Conservation (phyloP, 2,888 invertebrate genomes). For the Dione vanillae region DNA sequence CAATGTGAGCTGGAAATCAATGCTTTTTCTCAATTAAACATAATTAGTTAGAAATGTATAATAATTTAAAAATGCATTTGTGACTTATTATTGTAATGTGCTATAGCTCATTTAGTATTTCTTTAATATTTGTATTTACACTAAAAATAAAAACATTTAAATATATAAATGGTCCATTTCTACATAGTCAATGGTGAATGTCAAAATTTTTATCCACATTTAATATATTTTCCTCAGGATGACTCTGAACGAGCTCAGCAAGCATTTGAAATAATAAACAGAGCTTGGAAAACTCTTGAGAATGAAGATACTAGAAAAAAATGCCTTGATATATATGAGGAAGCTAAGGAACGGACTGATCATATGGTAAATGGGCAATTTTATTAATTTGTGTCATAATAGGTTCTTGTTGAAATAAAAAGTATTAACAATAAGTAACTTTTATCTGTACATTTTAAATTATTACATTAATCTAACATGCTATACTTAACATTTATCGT, state of each 20-base stretch:
- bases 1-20: not conserved
- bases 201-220: not conserved
- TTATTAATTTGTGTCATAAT: not conserved
- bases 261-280: conserved; percentile 96
- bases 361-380: conserved; percentile 87
- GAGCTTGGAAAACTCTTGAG: conserved; percentile 97
- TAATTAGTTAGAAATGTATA: not conserved
- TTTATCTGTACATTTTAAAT: too few relatives aligned
- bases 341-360: conserved; percentile 97
- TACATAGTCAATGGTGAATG: not conserved
- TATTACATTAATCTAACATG: too few relatives aligned
- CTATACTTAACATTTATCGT: too few relatives aligned
- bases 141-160: not conserved
- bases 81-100: not conserved
- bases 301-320: conserved; percentile 96
- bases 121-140: conserved; percentile 1
- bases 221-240: conserved; percentile 84
- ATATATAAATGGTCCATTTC: not conserved
- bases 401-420: not conserved
- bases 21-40: not conserved
- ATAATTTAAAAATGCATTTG: not conserved
- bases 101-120: not conserved
- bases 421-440: too few relatives aligned
- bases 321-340: conserved; percentile 98
- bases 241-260: conserved; percentile 97